phyloP scores from a whole-genome alignment of 2,888 invertebrate species.

The Tetranychus truncatus region DNA sequence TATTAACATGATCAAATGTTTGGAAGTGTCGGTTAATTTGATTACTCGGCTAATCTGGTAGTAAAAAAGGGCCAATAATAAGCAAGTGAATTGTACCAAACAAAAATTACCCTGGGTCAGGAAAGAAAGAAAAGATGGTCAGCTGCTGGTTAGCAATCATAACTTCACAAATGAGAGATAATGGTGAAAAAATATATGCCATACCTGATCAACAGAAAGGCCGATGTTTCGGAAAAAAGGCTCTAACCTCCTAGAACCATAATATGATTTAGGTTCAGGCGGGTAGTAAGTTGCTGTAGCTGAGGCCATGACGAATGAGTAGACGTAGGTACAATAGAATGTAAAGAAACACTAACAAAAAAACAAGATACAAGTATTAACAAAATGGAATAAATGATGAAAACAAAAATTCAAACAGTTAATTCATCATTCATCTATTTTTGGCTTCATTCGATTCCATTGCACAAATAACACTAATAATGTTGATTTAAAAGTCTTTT shows the following conservation, averaged over 20 bases:
- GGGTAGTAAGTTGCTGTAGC: neutral
- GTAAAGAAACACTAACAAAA: too few relatives aligned
- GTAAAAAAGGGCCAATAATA: conserved; percentile 24
- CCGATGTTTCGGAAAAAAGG: neutral
- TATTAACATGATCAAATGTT: conserved; percentile 23
- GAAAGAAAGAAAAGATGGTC: conserved; percentile 1
- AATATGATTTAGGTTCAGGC: neutral
- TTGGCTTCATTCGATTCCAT: too few relatives aligned
- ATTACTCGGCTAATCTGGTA: conserved; percentile 20
- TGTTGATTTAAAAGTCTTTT: too few relatives aligned
- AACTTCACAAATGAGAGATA: neutral
- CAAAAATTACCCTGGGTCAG: conserved; percentile 25
- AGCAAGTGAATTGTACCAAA: conserved; percentile 24
- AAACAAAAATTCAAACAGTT: too few relatives aligned
- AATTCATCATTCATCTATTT: too few relatives aligned
- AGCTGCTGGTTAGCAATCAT: neutral
- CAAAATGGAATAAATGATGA: too few relatives aligned
- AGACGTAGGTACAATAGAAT: too few relatives aligned
- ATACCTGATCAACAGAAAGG: conserved; percentile 9
- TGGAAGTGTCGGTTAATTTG: conserved; percentile 23
- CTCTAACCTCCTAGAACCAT: conserved; percentile 6
- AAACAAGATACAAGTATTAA: too few relatives aligned
- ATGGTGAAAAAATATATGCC: neutral
- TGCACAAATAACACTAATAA: too few relatives aligned
- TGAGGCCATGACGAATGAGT: neutral